Evolutionary conservation across 2,113 vertebrate species (phyloP).

Genomic region (Vulpes lagopus): DNA sequence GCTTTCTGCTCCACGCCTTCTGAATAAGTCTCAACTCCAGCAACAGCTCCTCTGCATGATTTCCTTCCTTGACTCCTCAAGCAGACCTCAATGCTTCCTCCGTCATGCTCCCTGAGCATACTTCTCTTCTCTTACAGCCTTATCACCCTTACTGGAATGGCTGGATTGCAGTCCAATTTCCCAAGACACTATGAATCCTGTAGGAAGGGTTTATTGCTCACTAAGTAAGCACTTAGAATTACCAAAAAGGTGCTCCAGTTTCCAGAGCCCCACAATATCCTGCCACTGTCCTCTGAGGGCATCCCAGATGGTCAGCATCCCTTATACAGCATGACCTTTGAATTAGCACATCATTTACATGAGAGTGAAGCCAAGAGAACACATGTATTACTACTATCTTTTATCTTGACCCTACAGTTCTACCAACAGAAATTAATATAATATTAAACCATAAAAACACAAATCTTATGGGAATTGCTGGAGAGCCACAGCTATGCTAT

Average conservation of each 20-base stretch:
- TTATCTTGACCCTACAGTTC: neutral
- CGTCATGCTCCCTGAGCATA: accelerated
- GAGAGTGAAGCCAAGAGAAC: neutral
- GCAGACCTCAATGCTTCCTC: neutral
- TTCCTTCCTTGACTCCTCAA: neutral
- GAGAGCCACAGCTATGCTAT: neutral
- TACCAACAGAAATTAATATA: neutral
- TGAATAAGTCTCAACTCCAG: neutral
- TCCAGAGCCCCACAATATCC: neutral
- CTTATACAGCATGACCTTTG: neutral
- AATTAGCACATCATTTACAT: neutral
- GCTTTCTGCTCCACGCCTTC: neutral
- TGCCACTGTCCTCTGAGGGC: neutral
- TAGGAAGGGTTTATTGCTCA: neutral
- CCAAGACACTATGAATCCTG: neutral
- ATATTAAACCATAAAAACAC: neutral
- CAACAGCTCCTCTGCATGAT: neutral
- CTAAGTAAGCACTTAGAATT: neutral
- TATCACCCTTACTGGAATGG: too few relatives aligned
- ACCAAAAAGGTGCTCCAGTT: neutral
- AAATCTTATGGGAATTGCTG: neutral
- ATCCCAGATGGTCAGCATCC: neutral
- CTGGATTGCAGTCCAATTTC: neutral
- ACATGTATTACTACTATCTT: neutral
- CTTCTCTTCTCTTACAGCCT: accelerated